These are phyloP conservation scores for Catalaphyllia jardinei DNA, from an alignment of 64 coral and sea anemone genomes.

Conservation along the genomic window DNA sequence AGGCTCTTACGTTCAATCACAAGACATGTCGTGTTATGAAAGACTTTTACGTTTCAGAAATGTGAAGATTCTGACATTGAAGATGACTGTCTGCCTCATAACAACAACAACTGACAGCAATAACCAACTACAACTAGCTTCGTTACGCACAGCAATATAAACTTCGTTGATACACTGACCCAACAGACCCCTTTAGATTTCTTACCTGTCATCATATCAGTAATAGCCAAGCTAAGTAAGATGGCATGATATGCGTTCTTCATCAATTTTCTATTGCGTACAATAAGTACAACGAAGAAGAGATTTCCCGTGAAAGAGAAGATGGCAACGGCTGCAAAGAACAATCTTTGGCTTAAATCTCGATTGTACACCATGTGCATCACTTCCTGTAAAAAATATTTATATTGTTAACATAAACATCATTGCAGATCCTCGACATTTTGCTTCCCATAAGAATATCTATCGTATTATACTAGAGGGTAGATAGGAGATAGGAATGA, in stretches of 20 bases:
- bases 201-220: conserved; percentile 72
- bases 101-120: no score
- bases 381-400: background rate
- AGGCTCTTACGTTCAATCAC: no score
- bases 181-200: background rate
- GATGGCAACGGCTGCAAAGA: conserved; percentile 44
- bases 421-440: background rate
- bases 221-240: conserved; percentile 46
- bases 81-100: no score
- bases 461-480: background rate
- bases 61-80: no score
- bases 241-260: conserved; percentile 54
- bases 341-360: conserved; percentile 33
- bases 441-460: background rate
- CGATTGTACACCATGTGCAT: conserved; percentile 34
- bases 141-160: no score
- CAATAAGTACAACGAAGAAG: conserved; percentile 47
- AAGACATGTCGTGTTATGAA: no score
- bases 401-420: background rate
- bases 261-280: conserved; percentile 34
- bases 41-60: no score
- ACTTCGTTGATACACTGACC: no score
- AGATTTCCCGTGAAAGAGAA: conserved; percentile 53
- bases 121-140: no score
- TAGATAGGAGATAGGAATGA: no score